Evolutionary conservation across 2,888 invertebrate species (phyloP), one percentile per base, ranked within the genome.

Genomic region (Patella depressa): DNA sequence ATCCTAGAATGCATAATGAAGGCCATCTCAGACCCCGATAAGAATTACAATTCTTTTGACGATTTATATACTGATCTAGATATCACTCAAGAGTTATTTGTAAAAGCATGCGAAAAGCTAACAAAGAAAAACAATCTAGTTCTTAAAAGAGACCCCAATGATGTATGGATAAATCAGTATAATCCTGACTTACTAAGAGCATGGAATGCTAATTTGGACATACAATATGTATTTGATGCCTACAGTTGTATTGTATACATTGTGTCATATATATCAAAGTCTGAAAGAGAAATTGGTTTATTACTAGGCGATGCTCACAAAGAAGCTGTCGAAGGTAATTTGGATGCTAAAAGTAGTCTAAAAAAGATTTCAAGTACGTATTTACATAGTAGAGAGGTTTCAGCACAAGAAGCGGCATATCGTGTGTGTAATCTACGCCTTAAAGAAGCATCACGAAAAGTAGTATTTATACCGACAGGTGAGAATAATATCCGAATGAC

Each of bases 241-340:
- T 78, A 69, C n/a, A 54, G 59, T 72, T 59, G 59, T 17, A 19
- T 83, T 29, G 75, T 80, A 14, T 85, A 84, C 45, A 84, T 85
- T 72, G 80, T 84, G 0, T 81, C 83, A 5, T 83, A 84, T 73
- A 83, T 85, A 24, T 81, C 82, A 7, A 85, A 85, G 76, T 77
- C 80, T 54, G 81, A 80, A 73, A 59, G 53, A 57, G 78, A 29
- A 80, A 83, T 57, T 70, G 77, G 65, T 73, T 77, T 34, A 14
- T 79, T 82, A 14, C 53, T 82, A 5, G 45, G 72, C 53, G 34
- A 74, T 24, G 75, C 77, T n/a, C 55, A 79, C 55, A 76, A 78
- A 65, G 81, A 81, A 74, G 72, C 79, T n/a, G 19, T 34, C 0
- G 54, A 78, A 71, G 76, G 77, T 12, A 79, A 81, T 72, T 19